Base-by-base conservation (phyloP, 2,797 vertebrate species). In the Tangara arthus region DNA sequence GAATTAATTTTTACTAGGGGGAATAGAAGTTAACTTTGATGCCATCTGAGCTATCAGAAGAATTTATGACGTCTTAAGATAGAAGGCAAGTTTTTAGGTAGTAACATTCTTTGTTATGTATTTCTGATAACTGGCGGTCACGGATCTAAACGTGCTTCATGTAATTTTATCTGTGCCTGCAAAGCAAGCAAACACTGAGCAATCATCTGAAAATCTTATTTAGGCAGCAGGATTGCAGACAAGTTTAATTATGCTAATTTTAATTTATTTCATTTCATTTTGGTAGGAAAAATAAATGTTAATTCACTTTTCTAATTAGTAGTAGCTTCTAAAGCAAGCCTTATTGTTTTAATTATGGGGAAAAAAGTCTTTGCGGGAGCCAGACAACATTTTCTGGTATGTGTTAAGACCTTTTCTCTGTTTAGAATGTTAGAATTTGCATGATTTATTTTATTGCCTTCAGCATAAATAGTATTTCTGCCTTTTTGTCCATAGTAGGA, bases 71-170 rank as follows among this genome's bases (percentile, higher is more conserved):
- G 55, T 89, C 91, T 94, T 97, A 95, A 94, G 47, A 88, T n/a
- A 94, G 90, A 97, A 97, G 97, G 98, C 96, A 97, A 98, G 97
- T 98, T 92, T 93, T 73, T 71, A 89, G 87, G 66, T 78, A 80
- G 90, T 84, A 85, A 34, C 61, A 70, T 90, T 89, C 52, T 91
- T 96, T 96, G 44, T 82, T 89, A 34, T 77, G 5, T 80, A 44
- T 82, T 83, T 71, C 68, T 0, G 8, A 60, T 95, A 87, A 71
- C 26, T 78, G 82, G 73, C 17, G 41, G 55, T 86, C 79, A 72
- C 1, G 6, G 70, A 88, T 53, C 86, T 72, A 87, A 95, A 90
- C 61, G 32, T 91, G 92, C 57, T 76, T 66, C 68, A 9, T 88
- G 84, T 96, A 95, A 95, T 88, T 88, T 47, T 96, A 94, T 95